Evolutionary conservation across 2,888 invertebrate species (phyloP).

Genomic region (Keiferia lycopersicella): DNA sequence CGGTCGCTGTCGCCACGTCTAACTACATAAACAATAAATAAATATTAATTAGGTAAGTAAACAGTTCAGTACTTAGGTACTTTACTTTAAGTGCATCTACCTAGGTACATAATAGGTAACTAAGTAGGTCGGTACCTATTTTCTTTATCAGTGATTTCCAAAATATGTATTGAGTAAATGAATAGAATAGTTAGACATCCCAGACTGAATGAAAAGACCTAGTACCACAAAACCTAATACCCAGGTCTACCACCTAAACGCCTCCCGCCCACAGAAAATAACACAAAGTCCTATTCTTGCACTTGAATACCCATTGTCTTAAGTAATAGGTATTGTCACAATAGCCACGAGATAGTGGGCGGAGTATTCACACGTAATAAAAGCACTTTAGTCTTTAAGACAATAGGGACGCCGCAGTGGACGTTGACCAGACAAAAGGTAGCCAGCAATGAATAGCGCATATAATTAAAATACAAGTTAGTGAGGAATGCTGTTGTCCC

Average conservation of each 20-base stretch:
- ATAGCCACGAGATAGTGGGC: constrained; percentile 37
- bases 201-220: not conserved
- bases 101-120: too few species aligned
- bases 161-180: too few species aligned
- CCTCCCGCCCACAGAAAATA: constrained; percentile 7
- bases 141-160: too few species aligned
- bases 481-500: constrained; percentile 10
- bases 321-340: constrained; percentile 34
- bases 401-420: constrained; percentile 46
- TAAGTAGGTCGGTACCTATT: too few species aligned
- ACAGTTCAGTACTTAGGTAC: too few species aligned
- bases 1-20: too few species aligned
- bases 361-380: constrained; percentile 46
- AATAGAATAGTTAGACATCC: too few species aligned
- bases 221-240: not conserved
- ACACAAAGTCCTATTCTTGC: constrained; percentile 1
- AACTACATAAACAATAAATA: too few species aligned
- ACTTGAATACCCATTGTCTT: constrained; percentile 40
- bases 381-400: constrained; percentile 45
- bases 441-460: constrained; percentile 45
- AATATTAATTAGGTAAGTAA: too few species aligned
- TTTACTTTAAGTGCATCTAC: too few species aligned
- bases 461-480: constrained; percentile 48
- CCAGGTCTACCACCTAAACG: not conserved
- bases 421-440: constrained; percentile 46